Evolutionary conservation across 2,888 invertebrate genomes (phyloP), one percentile per base, ranked within the genome.

Genomic region (Chouioia cunea): DNA sequence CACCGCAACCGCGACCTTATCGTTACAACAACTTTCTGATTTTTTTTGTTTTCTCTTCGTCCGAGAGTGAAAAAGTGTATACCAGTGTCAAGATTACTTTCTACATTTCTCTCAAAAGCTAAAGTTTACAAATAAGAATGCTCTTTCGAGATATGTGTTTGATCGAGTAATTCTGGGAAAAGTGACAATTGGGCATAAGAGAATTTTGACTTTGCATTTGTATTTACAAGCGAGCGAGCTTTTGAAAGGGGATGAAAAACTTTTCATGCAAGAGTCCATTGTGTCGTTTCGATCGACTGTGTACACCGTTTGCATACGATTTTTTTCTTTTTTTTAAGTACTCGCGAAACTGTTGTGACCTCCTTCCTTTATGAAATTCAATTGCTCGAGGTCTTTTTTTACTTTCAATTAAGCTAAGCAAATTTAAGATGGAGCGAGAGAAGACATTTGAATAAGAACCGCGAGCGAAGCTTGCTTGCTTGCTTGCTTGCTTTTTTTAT

Each of bases 11-110:
- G 27, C 27, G 27, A 27, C 27, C 22, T 53, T 12, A 15, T 23
- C 27, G 22, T 4, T 8, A 15, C 23, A 43, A 27, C 22, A 44
- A 6, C 48, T 62, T 50, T 62, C 12, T 15, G 64, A 54, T 44
- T 18, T 56, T 56, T n/a, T 57, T 18, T 44, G 12, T 18, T 20
- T 44, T 10, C 43, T n/a, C 16, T 57, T 43, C 22, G 44, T 16
- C 14, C 20, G 27, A 44, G n/a, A 20, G 65, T n/a, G 43, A n/a
- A 59, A 66, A 66, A 59, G 15, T 66, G 27, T 59, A 52, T 6
- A 6, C 27, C 27, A 6, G 27, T 27, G 27, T 27, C 6, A 16
- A 12, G 16, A 43, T 44, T 52, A 58, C 44, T 52, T 58, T 6
- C 20, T 15, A 36, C n/a, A 6, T n/a, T 36, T 14, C 18, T 54